Percentiles rank a stretch among this genome's conserved stretches.
phyloP scores from a whole-genome alignment of 2,888 invertebrate genomes.

The Plebejus anna region DNA sequence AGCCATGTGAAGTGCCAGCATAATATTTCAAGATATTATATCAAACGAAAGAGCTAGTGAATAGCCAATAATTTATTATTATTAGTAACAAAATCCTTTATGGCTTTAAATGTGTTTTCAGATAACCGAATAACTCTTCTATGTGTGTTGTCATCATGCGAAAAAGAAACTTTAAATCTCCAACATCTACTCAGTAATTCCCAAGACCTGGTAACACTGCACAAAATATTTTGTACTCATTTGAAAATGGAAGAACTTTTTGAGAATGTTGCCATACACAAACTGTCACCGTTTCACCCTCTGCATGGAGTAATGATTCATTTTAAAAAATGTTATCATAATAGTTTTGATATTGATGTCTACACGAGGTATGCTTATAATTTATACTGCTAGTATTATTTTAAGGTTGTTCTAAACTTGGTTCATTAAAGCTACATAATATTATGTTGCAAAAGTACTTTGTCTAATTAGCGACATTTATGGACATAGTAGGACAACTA shows the following conservation, averaged over 20 bases:
- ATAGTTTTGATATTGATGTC: conserved; percentile 43
- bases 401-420: no score
- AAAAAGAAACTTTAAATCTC: conserved; percentile 50
- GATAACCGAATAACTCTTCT: conserved; percentile 32
- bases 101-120: conserved; percentile 28
- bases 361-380: conserved; percentile 52
- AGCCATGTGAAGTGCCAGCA: no score
- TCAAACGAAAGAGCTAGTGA: no score
- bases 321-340: conserved; percentile 38
- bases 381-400: background rate
- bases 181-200: conserved; percentile 44
- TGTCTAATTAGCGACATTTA: no score
- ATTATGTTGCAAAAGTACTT: no score
- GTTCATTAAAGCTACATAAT: no score
- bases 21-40: no score
- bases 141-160: conserved; percentile 50
- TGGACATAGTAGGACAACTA: no score
- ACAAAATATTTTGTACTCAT: conserved; percentile 49
- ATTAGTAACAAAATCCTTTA: background rate
- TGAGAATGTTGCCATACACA: conserved; percentile 50
- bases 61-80: no score
- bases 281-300: conserved; percentile 53
- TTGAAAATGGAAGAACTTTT: conserved; percentile 53
- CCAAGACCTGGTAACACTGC: conserved; percentile 36
- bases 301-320: conserved; percentile 58